Conservation (phyloP, 2,888 invertebrate species). For the Melinaea marsaeus region DNA sequence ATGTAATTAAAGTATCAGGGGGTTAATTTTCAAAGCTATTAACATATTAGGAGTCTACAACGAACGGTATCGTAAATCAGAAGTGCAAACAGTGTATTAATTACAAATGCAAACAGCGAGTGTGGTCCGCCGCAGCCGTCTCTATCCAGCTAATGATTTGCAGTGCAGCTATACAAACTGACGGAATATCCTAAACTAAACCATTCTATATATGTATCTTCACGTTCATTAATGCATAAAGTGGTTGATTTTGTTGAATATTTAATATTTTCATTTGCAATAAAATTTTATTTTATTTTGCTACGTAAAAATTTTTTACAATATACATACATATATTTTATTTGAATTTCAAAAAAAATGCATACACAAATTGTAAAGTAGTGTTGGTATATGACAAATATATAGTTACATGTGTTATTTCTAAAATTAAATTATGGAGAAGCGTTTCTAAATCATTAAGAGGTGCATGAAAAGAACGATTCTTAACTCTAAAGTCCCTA, state of each 20-base stretch:
- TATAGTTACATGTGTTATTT: too few species aligned
- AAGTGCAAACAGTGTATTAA: conserved; percentile 76
- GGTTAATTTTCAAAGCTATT: conserved; percentile 71
- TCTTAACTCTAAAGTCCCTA: too few species aligned
- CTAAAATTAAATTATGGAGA: too few species aligned
- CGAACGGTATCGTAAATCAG: conserved; percentile 74
- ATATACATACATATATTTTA: too few species aligned
- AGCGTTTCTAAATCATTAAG: too few species aligned
- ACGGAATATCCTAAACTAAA: conserved; percentile 33
- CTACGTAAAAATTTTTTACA: too few species aligned
- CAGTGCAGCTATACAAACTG: conserved; percentile 53
- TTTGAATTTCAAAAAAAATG: too few species aligned
- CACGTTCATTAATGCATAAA: background rate
- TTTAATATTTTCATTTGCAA: too few species aligned
- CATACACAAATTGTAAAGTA: too few species aligned
- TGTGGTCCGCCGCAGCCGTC: conserved; percentile 73
- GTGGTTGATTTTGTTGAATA: background rate
- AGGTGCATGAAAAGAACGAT: too few species aligned
- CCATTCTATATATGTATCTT: conserved; percentile 17
- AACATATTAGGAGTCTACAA: conserved; percentile 71
- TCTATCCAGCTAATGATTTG: conserved; percentile 76
- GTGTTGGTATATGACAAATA: too few species aligned
- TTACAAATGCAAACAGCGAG: conserved; percentile 77
- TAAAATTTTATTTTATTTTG: too few species aligned
- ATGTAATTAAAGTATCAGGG: conserved; percentile 22